Evolutionary conservation across 1,140 invertebrate genomes (phyloP).

Genomic region (Bombyx mandarina): DNA sequence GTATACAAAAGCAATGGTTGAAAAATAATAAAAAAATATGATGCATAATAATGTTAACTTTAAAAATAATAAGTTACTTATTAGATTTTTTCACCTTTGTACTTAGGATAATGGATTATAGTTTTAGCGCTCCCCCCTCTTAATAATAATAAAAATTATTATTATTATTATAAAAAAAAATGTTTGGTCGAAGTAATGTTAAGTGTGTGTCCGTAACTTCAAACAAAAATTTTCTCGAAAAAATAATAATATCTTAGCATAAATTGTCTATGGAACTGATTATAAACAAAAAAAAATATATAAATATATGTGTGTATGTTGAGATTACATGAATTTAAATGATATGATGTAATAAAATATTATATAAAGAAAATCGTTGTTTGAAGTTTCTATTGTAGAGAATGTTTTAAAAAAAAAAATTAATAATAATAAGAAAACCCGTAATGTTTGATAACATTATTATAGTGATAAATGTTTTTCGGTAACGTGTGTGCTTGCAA

Average conservation of each 20-base stretch:
- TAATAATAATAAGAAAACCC: background rate
- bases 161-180: conserved; percentile 20
- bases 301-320: conserved; percentile 5
- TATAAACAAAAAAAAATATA: background rate
- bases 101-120: conserved; percentile 35
- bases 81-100: conserved; percentile 40
- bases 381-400: conserved; percentile 25
- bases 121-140: no score
- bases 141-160: conserved; percentile 29
- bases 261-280: conserved; percentile 15
- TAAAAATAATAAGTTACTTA: no score
- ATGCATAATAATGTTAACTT: no score
- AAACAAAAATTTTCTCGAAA: conserved; percentile 46
- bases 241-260: conserved; percentile 4
- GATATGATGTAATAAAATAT: conserved; percentile 5
- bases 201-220: conserved; percentile 27
- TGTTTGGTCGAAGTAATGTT: conserved; percentile 1
- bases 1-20: no score
- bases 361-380: conserved; percentile 45
- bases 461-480: background rate
- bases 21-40: no score
- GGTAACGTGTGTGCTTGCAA: background rate
- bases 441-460: background rate
- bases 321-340: conserved; percentile 34
- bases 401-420: background rate